A percentile compares a stretch with the other conserved stretches of the same genome.
Evolutionary conservation across 2,888 invertebrate species (phyloP).

Genomic region (Cerastis rubricosa): DNA sequence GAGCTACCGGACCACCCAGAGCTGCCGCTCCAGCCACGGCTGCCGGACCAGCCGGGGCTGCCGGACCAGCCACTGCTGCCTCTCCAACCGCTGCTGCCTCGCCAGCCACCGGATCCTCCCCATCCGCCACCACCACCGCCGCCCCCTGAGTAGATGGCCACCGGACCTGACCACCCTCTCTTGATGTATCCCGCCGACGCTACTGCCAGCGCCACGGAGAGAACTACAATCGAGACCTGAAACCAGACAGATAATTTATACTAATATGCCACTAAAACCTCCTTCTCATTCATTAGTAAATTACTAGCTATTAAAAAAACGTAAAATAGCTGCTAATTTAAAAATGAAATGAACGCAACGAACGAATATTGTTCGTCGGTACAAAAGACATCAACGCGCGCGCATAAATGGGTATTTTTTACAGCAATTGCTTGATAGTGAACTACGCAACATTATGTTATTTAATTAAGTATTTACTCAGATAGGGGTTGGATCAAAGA

Average conservation of each 20-base stretch:
- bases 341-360: background rate
- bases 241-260: background rate
- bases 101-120: slow-evolving; percentile 38
- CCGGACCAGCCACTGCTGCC: slow-evolving; percentile 34
- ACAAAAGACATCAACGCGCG: slow-evolving; percentile 49
- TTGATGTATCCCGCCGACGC: slow-evolving; percentile 76
- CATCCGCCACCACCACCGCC: slow-evolving; percentile 29
- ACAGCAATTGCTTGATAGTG: too few relatives aligned
- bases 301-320: background rate
- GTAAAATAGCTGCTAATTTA: background rate
- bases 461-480: background rate
- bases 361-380: background rate
- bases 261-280: background rate
- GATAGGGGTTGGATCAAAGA: background rate
- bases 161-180: slow-evolving; percentile 64
- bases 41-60: slow-evolving; percentile 37
- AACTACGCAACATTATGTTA: background rate
- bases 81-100: slow-evolving; percentile 26
- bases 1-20: slow-evolving; percentile 30
- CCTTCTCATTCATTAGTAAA: background rate
- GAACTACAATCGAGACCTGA: slow-evolving; percentile 64
- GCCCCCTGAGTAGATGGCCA: slow-evolving; percentile 39
- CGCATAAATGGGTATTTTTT: accelerated
- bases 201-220: slow-evolving; percentile 71
- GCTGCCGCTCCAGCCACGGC: background rate